Conservation (phyloP, 2,888 invertebrate species). For the Parnassius apollo region DNA sequence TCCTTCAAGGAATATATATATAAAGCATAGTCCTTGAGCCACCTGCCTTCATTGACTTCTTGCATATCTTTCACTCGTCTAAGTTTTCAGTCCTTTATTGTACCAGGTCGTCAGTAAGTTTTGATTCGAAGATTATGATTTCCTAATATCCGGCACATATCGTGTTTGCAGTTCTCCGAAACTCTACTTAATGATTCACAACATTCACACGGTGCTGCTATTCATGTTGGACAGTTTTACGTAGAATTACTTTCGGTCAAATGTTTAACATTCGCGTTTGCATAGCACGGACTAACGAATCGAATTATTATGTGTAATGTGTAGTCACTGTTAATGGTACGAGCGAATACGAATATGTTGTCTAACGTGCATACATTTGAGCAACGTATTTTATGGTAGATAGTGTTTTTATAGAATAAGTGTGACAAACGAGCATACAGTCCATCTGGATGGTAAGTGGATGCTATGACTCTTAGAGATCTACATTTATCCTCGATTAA, state of each 20-base stretch:
- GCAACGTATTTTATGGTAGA: too few relatives aligned
- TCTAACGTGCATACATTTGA: not conserved
- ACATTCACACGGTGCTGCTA: conserved; percentile 45
- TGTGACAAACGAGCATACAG: too few relatives aligned
- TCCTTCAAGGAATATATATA: too few relatives aligned
- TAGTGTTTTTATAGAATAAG: too few relatives aligned
- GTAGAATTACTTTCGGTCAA: conserved; percentile 42
- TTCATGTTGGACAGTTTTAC: conserved; percentile 48
- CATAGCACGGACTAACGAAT: conserved; percentile 33
- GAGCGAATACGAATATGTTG: conserved; percentile 13
- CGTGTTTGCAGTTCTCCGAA: conserved; percentile 48
- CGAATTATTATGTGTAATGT: conserved; percentile 27
- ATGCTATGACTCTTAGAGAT: too few relatives aligned
- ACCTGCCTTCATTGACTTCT: too few relatives aligned
- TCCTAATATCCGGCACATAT: conserved; percentile 29
- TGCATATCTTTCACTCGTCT: too few relatives aligned
- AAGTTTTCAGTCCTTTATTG: too few relatives aligned
- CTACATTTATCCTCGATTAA: too few relatives aligned
- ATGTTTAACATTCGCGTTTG: conserved; percentile 37
- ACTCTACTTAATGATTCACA: conserved; percentile 57
- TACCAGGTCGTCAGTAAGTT: too few relatives aligned
- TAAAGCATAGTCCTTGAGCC: too few relatives aligned
- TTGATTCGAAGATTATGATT: not conserved
- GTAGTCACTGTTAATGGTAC: conserved; percentile 21
- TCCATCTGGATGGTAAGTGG: too few relatives aligned